Base-by-base conservation (phyloP, 2,888 invertebrate species). In the Nephrocerus scutellatus region DNA sequence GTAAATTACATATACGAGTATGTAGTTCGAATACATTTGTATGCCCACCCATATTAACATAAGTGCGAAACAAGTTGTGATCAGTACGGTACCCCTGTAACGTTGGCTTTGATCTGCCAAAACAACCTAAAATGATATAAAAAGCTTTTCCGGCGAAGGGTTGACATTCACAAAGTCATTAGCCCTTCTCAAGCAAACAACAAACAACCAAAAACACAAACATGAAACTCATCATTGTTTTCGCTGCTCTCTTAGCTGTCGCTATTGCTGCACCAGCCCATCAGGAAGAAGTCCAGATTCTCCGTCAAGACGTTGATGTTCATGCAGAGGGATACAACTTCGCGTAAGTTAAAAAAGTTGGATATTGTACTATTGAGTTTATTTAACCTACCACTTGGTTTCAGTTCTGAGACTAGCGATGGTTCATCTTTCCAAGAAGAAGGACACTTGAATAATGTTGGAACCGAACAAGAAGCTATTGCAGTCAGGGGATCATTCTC, bases 271-370 rank as follows among this genome's bases (percentile, higher is more conserved):
- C 55, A 21, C 52, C 56, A 35, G 41, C 47, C 26, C 31, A 37
- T 5, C n/a, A n/a, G n/a, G 44, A 46, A 33, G 74, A 76, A 51
- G 78, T 74, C 4, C 70, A 72, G 51, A 69, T 78, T 46, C 37
- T 76, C 25, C n/a, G n/a, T n/a, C n/a, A n/a, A n/a, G n/a, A n/a
- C n/a, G n/a, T n/a, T n/a, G n/a, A n/a, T n/a, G n/a, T n/a, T 12
- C 39, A 39, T 3, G 35, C 34, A 20, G 39, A 43, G 29, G 39
- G 43, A 39, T 43, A 43, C 29, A 35, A 39, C 13, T 43, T 39
- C 30, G 31, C 35, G 43, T 43, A 43, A 12, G 41, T 37, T n/a
- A n/a, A n/a, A n/a, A n/a, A n/a, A n/a, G n/a, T n/a, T n/a, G n/a
- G n/a, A 30, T 18, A 19, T n/a, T n/a, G n/a, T n/a, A n/a, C n/a